Evolutionary conservation across 2,113 vertebrate genomes (phyloP).

Genomic region (Ifrita kowaldi): DNA sequence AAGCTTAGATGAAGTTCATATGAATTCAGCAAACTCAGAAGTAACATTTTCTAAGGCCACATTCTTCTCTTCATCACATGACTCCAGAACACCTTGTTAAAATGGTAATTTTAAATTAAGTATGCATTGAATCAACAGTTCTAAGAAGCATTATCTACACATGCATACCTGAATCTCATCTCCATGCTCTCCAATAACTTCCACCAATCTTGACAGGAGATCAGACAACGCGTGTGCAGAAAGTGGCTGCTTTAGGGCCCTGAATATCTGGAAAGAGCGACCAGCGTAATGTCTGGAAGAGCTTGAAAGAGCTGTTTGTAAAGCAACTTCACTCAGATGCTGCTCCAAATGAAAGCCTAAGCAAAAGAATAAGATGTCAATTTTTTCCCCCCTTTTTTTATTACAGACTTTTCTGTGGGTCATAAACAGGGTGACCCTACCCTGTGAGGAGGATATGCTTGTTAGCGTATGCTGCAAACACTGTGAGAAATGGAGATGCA

Average conservation of each 20-base stretch:
- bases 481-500: background rate
- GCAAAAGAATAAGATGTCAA: background rate
- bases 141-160: background rate
- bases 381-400: background rate
- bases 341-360: conserved; percentile 96
- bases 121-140: background rate
- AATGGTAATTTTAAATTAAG: background rate
- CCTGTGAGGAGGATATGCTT: background rate
- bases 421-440: background rate
- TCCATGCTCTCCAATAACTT: conserved; percentile 96
- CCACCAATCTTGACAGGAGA: conserved; percentile 91
- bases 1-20: background rate
- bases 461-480: background rate
- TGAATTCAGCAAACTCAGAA: background rate
- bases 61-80: background rate
- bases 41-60: background rate
- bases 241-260: conserved; percentile 92
- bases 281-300: conserved; percentile 95
- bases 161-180: conserved; percentile 93
- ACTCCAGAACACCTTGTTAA: background rate
- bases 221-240: conserved; percentile 92
- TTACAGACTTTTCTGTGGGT: background rate
- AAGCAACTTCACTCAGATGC: conserved; percentile 91
- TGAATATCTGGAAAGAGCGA: conserved; percentile 96
- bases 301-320: conserved; percentile 95